A percentile compares a stretch with the other conserved stretches of the same genome.
phyloP scores from a whole-genome alignment of 2,888 invertebrate genomes.

The Leucophora obtusa region DNA sequence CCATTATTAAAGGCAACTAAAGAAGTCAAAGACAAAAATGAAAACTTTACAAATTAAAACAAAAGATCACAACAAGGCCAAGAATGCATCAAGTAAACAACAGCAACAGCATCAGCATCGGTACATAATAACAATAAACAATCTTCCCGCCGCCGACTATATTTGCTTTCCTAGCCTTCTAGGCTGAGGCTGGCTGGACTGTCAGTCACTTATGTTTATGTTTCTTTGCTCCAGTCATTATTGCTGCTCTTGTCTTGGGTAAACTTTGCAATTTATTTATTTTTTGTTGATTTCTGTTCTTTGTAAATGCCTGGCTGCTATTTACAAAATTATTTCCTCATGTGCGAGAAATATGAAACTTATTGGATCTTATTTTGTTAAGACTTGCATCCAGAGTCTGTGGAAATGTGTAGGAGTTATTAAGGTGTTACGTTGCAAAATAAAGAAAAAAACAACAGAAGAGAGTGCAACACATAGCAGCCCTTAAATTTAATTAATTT shows the following conservation, averaged over 20 bases:
- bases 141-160: constrained; percentile 40
- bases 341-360: constrained; percentile 46
- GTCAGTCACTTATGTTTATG: constrained; percentile 47
- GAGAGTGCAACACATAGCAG: neutral
- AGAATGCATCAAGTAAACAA: constrained; percentile 56
- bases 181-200: constrained; percentile 1
- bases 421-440: constrained; percentile 22
- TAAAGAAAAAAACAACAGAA: neutral
- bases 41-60: constrained; percentile 63
- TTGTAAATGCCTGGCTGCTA: neutral
- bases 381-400: constrained; percentile 1
- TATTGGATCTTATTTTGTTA: constrained; percentile 9
- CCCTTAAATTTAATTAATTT: constrained; percentile 20
- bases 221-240: constrained; percentile 34
- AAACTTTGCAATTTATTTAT: constrained; percentile 31
- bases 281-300: constrained; percentile 11
- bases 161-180: neutral
- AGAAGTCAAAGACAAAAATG: too few relatives aligned
- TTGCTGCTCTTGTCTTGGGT: constrained; percentile 25
- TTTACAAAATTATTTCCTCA: constrained; percentile 24
- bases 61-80: constrained; percentile 64
- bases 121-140: constrained; percentile 54
- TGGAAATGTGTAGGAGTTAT: constrained; percentile 15
- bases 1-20: constrained; percentile 48
- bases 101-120: constrained; percentile 10